Base-by-base conservation (phyloP, 2,797 vertebrate species). In the Argentina silus region DNA sequence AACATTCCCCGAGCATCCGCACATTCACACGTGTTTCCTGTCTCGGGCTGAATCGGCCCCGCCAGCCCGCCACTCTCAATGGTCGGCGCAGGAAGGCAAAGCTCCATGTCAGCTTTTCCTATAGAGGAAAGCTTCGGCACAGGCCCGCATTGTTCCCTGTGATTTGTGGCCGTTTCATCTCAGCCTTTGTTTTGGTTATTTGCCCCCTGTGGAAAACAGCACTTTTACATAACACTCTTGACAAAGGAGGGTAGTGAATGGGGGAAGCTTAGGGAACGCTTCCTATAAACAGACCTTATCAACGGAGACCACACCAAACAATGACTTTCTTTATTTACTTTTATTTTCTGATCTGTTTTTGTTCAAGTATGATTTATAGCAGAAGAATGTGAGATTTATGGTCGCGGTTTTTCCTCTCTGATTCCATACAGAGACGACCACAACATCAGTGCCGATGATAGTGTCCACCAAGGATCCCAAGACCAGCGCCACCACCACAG, bases 11-110 rank as follows among this genome's bases (percentile, higher is more conserved):
- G 66, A 78, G 90, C 88, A 90, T 93, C 90, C 90, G 89, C 89
- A 84, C 90, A 93, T 91, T 93, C 90, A 92, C 90, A 89, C 84
- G 86, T 89, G 89, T 89, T 90, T 93, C 91, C 90, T 92, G 90
- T 89, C 82, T 79, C 83, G 59, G 65, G 74, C 79, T 83, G 81
- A 73, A 36, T 81, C 69, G 65, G 81, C 75, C 72, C 6, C 59
- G 76, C 42, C 70, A 15, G 42, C 50, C n/a, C 15, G 59, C 47
- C 19, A 73, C 86, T 75, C 77, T 83, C 72, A 79, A 82, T 75
- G 86, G 80, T 76, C 78, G 60, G 85, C 85, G 84, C 90, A 89
- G 90, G 89, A 93, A 91, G 80, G 72, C 83, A 90, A 89, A 91
- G 87, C 82, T 87, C 84, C 77, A 50, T 84, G 88, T 93, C 89